Evolutionary conservation across 1,140 invertebrate genomes (phyloP).

Genomic region (Asbolus verrucosus): DNA sequence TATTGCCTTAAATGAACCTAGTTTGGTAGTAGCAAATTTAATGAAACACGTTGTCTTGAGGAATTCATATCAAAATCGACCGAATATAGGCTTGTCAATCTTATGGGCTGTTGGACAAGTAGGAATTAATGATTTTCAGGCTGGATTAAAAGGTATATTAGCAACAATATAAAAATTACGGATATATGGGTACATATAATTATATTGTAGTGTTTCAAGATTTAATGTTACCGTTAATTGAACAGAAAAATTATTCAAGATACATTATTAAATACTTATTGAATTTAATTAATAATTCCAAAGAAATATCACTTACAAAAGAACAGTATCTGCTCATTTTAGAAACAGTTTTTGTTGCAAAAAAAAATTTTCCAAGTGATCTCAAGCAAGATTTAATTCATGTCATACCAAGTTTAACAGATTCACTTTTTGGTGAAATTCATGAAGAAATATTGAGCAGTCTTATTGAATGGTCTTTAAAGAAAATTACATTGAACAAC

Average conservation of each 20-base stretch:
- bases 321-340: conserved; percentile 60
- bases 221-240: conserved; percentile 81
- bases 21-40: conserved; percentile 72
- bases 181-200: too few relatives aligned
- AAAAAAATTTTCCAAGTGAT: conserved; percentile 60
- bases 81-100: conserved; percentile 79
- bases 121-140: conserved; percentile 74
- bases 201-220: conserved; percentile 81
- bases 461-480: conserved; percentile 66
- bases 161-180: conserved; percentile 10
- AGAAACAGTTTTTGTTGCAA: conserved; percentile 57
- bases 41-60: conserved; percentile 73
- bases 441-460: conserved; percentile 60
- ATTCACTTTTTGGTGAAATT: conserved; percentile 54
- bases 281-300: conserved; percentile 68
- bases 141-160: conserved; percentile 76
- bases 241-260: conserved; percentile 78
- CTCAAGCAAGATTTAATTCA: conserved; percentile 58
- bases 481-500: conserved; percentile 64
- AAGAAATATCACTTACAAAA: conserved; percentile 45
- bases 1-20: conserved; percentile 74
- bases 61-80: conserved; percentile 84
- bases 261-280: conserved; percentile 79
- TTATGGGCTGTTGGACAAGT: conserved; percentile 85
- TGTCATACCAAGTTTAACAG: conserved; percentile 64